Evolutionary conservation across 2,113 vertebrate genomes (phyloP).

Genomic region (Cisticola juncidis): DNA sequence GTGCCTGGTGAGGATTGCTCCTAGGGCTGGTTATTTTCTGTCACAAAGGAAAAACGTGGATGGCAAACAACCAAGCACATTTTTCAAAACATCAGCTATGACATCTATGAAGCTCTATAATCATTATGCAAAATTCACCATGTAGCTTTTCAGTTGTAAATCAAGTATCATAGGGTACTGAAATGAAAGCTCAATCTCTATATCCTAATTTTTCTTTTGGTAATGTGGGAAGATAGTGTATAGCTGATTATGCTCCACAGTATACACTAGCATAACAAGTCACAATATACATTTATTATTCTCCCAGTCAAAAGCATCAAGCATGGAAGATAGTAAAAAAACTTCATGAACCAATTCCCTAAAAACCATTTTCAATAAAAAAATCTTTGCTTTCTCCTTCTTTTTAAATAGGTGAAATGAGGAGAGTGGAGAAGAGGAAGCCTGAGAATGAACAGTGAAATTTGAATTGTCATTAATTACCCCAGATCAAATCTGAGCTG

Average conservation of each 20-base stretch:
- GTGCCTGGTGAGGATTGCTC: not conserved
- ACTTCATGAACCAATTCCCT: not conserved
- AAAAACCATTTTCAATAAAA: not conserved
- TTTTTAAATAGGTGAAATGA: not conserved
- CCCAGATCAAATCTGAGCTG: not conserved
- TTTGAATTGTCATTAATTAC: not conserved
- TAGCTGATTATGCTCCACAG: not conserved
- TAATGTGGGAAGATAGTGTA: not conserved
- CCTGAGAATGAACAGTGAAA: not conserved
- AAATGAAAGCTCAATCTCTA: not conserved
- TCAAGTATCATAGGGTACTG: not conserved
- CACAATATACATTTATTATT: not conserved
- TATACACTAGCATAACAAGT: not conserved
- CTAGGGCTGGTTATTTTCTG: not conserved
- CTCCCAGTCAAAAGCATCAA: not conserved
- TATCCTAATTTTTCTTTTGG: not conserved
- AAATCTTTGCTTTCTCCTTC: not conserved
- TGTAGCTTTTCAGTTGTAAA: not conserved
- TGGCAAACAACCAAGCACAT: not conserved
- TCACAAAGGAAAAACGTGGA: not conserved
- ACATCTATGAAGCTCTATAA: not conserved
- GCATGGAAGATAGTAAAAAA: not conserved
- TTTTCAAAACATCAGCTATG: not conserved
- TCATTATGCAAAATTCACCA: not conserved
- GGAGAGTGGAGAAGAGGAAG: not conserved